phyloP scores from a whole-genome alignment of 2,888 invertebrate genomes.

The Lapara coniferarum region DNA sequence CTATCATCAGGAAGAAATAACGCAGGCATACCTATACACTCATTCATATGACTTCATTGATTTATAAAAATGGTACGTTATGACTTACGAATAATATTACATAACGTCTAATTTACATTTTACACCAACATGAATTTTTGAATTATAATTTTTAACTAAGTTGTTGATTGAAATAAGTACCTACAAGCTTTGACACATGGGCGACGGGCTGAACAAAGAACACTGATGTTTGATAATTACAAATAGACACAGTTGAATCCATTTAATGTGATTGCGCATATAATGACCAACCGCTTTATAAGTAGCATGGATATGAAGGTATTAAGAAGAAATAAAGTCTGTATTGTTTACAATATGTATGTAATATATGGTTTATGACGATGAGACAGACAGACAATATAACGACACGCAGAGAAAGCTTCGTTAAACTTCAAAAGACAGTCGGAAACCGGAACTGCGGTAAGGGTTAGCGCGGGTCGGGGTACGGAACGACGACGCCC shows the following conservation, averaged over 20 bases:
- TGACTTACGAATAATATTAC: no score
- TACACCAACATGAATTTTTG: no score
- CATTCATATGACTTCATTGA: no score
- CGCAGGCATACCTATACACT: no score
- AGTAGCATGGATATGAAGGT: neutral
- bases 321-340: neutral
- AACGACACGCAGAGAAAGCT: conserved; percentile 63
- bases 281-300: no score
- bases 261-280: no score
- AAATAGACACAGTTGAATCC: no score
- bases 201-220: neutral
- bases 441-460: conserved; percentile 81
- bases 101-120: no score
- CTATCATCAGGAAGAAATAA: neutral
- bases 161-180: neutral
- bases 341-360: neutral
- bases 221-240: neutral
- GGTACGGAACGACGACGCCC: conserved; percentile 62
- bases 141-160: no score
- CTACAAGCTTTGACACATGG: neutral
- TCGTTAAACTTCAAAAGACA: conserved; percentile 70
- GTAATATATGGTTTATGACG: neutral
- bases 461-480: conserved; percentile 78
- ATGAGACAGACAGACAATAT: conserved; percentile 56
- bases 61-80: no score